Conservation (phyloP, 1,140 invertebrate genomes). For the Pseudoatta argentina region DNA sequence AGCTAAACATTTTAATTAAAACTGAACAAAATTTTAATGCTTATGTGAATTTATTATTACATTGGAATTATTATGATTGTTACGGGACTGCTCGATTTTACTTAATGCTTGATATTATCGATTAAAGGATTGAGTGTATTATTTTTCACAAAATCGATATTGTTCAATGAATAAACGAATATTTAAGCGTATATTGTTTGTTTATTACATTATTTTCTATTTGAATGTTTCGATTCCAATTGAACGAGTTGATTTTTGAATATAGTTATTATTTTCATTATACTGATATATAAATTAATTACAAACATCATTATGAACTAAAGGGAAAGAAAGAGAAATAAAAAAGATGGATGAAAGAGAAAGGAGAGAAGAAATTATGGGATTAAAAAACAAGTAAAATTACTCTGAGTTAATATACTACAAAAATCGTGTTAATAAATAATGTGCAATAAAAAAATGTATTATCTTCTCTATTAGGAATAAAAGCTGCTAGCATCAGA, state of each 20-base stretch:
- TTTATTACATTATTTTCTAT: background rate
- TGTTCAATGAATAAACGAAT: background rate
- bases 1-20: slow-evolving; percentile 57
- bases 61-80: slow-evolving; percentile 29
- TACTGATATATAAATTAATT: background rate
- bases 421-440: background rate
- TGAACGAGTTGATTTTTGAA: background rate
- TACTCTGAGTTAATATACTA: background rate
- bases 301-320: background rate
- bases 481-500: background rate
- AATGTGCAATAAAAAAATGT: background rate
- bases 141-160: background rate
- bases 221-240: background rate
- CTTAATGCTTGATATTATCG: background rate
- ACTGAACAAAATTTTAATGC: slow-evolving; percentile 40
- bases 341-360: no score
- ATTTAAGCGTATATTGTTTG: background rate
- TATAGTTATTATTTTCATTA: background rate
- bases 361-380: background rate
- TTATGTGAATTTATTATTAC: slow-evolving; percentile 31
- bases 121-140: slow-evolving; percentile 3
- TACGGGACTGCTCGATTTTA: background rate
- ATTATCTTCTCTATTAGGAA: background rate
- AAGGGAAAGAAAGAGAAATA: background rate
- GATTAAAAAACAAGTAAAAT: background rate